These are phyloP conservation scores for Notolepis coatsorum DNA, from an alignment of 2,797 vertebrate genomes.

Conservation along the genomic window DNA sequence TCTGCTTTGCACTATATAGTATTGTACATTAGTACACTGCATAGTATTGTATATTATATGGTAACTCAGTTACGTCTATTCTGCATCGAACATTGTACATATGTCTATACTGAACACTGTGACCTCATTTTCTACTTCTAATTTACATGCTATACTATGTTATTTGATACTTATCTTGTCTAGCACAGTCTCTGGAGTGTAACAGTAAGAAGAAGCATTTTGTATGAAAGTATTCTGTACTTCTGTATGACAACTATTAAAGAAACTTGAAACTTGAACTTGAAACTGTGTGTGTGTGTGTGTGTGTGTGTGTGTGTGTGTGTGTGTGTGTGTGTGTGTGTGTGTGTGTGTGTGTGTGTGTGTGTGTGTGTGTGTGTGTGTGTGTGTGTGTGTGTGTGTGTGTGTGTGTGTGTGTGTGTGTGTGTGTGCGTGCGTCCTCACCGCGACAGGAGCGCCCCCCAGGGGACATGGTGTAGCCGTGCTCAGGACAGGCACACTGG, in stretches of 20 bases:
- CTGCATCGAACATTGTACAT: no score
- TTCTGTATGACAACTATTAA: no score
- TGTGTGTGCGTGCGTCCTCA: constrained; percentile 48
- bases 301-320: constrained; percentile 1
- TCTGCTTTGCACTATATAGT: no score
- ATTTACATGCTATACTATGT: no score
- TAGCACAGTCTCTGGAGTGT: no score
- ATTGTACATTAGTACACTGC: no score
- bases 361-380: not conserved
- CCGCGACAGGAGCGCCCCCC: constrained; percentile 95
- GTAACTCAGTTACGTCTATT: no score
- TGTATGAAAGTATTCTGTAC: not conserved
- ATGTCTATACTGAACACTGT: no score
- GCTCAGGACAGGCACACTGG: constrained; percentile 92
- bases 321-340: not conserved
- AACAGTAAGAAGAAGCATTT: not conserved
- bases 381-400: not conserved
- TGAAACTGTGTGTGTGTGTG: not conserved
- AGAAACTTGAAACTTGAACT: no score
- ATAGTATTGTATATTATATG: no score
- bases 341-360: not conserved
- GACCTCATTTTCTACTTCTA: no score
- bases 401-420: not conserved
- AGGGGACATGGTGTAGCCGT: constrained; percentile 90
- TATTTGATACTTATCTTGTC: no score